Evolutionary conservation across 2,888 invertebrate species (phyloP), one percentile per base, ranked within the genome.

Genomic region (Caenorhabditis sulstoni): DNA sequence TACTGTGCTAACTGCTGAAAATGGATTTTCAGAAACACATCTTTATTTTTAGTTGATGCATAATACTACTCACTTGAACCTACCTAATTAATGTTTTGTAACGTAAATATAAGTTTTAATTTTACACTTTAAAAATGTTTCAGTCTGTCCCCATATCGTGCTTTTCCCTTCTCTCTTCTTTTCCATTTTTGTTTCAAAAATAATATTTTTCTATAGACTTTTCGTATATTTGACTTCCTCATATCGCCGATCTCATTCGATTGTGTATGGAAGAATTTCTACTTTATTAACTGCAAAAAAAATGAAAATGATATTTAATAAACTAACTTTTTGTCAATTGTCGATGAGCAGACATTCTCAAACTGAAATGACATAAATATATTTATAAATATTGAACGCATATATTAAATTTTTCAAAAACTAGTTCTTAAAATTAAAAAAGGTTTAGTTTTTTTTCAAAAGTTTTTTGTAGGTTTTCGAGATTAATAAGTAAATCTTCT

Each of bases 1-100:
- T 89, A 89, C 71, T 89, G 89, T 70, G 85, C 85, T 22, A 88
- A 88, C 59, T 89, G 89, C 47, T 66, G 29, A 68, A 47, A 14
- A 47, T 29, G 4, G 29, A 29, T 5, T 29, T 29, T 29, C 29
- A 29, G 29, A 47, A 55, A 16, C 14, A 55, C 29, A 23, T 3
- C 29, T 23, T 23, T 4, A 53, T 29, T 12, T 37, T 8, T 11
- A 41, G 41, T 41, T 11, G 12, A 35, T 37, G 55, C 55, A 55
- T 55, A 35, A 16, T 55, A 5, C n/a, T 55, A 16, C 37, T 37
- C 14, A 23, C 18, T 47, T 16, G 11, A 11, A 11, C 11, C 12
- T 14, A 37, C 11, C 5, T 41, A 41, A 41, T 44, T n/a, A 44
- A 35, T 37, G 11, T 58, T 58, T 14, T 39, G 9, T 39, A 39